Conservation (phyloP, 2,797 vertebrate genomes). For the Pseudomugil tenellus region DNA sequence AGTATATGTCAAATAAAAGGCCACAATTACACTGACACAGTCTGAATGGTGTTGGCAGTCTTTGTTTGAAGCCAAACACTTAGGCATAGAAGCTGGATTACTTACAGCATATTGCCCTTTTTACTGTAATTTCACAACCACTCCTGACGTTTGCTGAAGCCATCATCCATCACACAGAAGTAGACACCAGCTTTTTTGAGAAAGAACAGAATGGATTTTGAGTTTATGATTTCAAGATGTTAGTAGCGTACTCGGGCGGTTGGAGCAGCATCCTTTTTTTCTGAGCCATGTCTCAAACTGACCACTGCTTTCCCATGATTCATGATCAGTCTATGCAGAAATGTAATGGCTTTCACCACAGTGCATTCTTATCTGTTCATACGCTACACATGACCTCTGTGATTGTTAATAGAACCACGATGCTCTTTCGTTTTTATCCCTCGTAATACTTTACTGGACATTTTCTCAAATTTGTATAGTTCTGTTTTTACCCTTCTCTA, state of each 20-base stretch:
- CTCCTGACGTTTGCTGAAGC: slow-evolving; percentile 35
- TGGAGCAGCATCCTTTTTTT: slow-evolving; percentile 54
- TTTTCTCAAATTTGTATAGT: background rate
- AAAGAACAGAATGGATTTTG: slow-evolving; percentile 41
- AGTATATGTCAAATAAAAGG: slow-evolving; percentile 8
- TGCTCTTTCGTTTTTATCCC: background rate
- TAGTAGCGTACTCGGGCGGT: slow-evolving; percentile 46
- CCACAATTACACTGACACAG: background rate
- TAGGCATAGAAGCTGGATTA: slow-evolving; percentile 22
- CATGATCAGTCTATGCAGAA: slow-evolving; percentile 39
- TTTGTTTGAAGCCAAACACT: slow-evolving; percentile 5
- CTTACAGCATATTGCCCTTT: slow-evolving; percentile 28
- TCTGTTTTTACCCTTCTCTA: background rate
- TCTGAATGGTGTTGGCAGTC: background rate
- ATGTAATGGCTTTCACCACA: slow-evolving; percentile 50
- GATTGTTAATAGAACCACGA: slow-evolving; percentile 50
- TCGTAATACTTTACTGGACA: no score
- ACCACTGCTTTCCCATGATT: slow-evolving; percentile 64
- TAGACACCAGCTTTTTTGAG: slow-evolving; percentile 22
- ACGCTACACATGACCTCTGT: slow-evolving; percentile 14
- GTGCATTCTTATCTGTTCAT: slow-evolving; percentile 48
- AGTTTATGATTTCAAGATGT: slow-evolving; percentile 77
- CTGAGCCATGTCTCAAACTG: slow-evolving; percentile 52
- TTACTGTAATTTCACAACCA: slow-evolving; percentile 21
- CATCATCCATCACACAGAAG: slow-evolving; percentile 61